A percentile compares a stretch with the other conserved stretches of the same genome.
Conservation (phyloP, 1,140 invertebrate genomes). For the Oppia nitens region DNA sequence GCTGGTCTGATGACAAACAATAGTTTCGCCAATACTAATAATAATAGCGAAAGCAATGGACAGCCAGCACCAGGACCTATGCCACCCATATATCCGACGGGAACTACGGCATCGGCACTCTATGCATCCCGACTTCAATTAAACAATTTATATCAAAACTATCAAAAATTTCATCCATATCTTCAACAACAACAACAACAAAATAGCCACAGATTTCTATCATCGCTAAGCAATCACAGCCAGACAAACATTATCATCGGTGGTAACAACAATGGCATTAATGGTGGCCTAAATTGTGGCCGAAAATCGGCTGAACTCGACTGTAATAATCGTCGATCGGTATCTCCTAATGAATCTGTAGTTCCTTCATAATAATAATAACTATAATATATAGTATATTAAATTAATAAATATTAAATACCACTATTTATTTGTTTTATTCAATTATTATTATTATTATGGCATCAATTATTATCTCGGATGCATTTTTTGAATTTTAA, state of each 20-base stretch:
- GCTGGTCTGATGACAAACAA: too few species aligned
- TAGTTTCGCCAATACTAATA: background rate
- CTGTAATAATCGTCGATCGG: background rate
- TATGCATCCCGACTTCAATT: conserved; percentile 5
- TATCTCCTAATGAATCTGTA: background rate
- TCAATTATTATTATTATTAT: too few species aligned
- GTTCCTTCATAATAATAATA: background rate
- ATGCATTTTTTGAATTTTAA: too few species aligned
- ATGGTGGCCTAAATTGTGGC: too few species aligned
- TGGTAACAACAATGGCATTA: background rate
- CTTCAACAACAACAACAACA: too few species aligned
- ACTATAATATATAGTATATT: too few species aligned
- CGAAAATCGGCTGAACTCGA: background rate
- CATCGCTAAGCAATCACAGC: background rate
- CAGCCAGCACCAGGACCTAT: background rate
- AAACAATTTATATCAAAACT: background rate
- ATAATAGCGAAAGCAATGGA: background rate
- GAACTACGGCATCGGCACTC: conserved; percentile 3
- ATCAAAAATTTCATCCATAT: background rate
- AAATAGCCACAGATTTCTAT: background rate
- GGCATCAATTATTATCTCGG: too few species aligned
- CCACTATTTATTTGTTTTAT: too few species aligned
- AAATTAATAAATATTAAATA: too few species aligned
- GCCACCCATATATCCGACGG: too few species aligned
- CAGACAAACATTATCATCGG: background rate